Base-by-base conservation (phyloP, 2,888 invertebrate genomes). In the Philereme vetulata region DNA sequence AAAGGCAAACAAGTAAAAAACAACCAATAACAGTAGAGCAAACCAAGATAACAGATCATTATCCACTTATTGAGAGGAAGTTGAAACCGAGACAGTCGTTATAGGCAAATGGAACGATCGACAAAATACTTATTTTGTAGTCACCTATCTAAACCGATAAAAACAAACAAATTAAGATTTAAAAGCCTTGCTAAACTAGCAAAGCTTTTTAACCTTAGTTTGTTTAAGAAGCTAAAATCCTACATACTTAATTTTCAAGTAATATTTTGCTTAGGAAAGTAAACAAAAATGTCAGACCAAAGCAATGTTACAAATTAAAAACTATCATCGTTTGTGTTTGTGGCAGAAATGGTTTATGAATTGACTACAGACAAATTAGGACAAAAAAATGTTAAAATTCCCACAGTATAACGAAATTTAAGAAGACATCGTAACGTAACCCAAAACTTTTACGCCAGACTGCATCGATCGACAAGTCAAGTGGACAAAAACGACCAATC, bases 31-130 rank as follows among this genome's bases (percentile, higher is more conserved):
- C 76, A 80, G 80, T 81, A 75, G 72, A 78, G 72, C 78, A 74
- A 80, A 84, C 85, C 83, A 69, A 85, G 85, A 78, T 82, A 83
- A 77, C 80, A 76, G 82, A 84, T 86, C 80, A 88, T 88, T 86
- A 88, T 84, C 89, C 88, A 88, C 83, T 90, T 89, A 90, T 82
- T 76, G 86, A 76, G 72, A 87, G 90, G 90, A 90, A 90, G 88
- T 85, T 66, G 66, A 79, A 84, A 86, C 86, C 86, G 74, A 85
- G 78, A 70, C 67, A 73, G 75, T 83, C 76, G 83, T 85, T 82
- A 81, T 77, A 81, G 80, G 75, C 77, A 77, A 83, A 84, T 78
- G 76, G 73, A 73, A 71, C 72, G 72, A 73, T 55, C 52, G 34
- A 62, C 56, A 68, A 68, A 66, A 38, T 64, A 62, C 49, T 54